A percentile compares a stretch with the other conserved stretches of the same genome.
Conservation (phyloP, 37 sponge, comb jelly and placozoan genomes). For the Haliclona indistincta region DNA sequence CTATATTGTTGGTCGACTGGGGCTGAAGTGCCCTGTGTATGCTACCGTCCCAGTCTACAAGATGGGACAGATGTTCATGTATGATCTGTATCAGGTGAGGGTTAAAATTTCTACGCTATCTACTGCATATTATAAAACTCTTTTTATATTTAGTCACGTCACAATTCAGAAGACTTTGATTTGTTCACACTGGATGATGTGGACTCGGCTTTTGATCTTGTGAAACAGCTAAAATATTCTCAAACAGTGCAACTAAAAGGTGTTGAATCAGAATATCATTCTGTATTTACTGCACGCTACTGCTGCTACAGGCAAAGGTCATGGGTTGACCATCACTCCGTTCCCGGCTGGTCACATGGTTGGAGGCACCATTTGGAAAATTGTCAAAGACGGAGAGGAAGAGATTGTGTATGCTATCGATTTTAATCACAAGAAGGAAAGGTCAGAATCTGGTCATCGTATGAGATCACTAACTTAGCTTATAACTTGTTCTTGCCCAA, state of each 20-base stretch:
- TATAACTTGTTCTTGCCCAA: background rate
- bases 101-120: background rate
- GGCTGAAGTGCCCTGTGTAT: slow-evolving; percentile 93
- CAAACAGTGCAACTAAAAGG: slow-evolving; percentile 90
- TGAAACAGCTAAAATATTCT: slow-evolving; percentile 93
- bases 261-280: background rate
- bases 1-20: slow-evolving; percentile 90
- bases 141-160: slow-evolving; percentile 59
- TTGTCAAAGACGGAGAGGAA: slow-evolving; percentile 97
- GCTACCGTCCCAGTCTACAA: slow-evolving; percentile 97
- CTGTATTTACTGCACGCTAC: no score
- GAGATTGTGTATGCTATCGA: slow-evolving; percentile 99
- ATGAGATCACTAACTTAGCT: background rate
- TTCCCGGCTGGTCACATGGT: slow-evolving; percentile 98
- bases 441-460: slow-evolving; percentile 38
- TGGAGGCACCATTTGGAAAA: slow-evolving; percentile 99
- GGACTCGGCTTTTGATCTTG: slow-evolving; percentile 86
- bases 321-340: slow-evolving; percentile 96
- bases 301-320: slow-evolving; percentile 84
- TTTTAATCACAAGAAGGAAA: slow-evolving; percentile 99
- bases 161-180: slow-evolving; percentile 92
- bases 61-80: slow-evolving; percentile 99
- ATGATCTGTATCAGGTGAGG: slow-evolving; percentile 90
- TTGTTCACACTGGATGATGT: slow-evolving; percentile 97
- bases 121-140: background rate